phyloP scores from a whole-genome alignment of 2,888 invertebrate genomes.

The Rhagophthalmus giganteus region DNA sequence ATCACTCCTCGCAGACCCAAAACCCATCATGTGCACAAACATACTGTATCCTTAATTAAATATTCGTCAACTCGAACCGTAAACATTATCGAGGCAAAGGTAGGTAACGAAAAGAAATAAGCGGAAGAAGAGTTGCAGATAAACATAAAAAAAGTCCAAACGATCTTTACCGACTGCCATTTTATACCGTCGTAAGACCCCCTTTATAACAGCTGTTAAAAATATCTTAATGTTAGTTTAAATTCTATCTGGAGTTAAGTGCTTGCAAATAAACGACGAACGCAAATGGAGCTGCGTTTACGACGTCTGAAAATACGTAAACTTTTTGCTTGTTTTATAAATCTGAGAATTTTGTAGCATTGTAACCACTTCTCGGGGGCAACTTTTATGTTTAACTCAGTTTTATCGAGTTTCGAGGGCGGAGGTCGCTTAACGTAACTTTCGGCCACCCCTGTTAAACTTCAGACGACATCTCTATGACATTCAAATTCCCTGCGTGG shows the following conservation, averaged over 20 bases:
- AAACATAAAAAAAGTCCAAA: constrained; percentile 51
- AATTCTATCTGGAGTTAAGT: constrained; percentile 54
- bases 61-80: no score
- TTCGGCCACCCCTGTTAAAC: constrained; percentile 21
- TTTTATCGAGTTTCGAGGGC: constrained; percentile 23
- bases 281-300: constrained; percentile 40
- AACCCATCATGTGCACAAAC: constrained; percentile 9
- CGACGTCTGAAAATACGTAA: constrained; percentile 37
- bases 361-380: constrained; percentile 19
- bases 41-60: constrained; percentile 1
- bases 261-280: constrained; percentile 48
- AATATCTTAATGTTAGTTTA: constrained; percentile 54
- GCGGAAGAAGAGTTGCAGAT: constrained; percentile 41
- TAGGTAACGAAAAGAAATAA: neutral
- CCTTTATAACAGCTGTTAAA: constrained; percentile 52
- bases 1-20: constrained; percentile 18
- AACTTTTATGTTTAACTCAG: constrained; percentile 24
- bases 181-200: constrained; percentile 46
- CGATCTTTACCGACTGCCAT: constrained; percentile 47
- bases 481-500: constrained; percentile 36
- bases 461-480: constrained; percentile 27
- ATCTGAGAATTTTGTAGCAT: constrained; percentile 24
- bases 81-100: no score
- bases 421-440: constrained; percentile 23
- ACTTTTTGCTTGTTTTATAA: constrained; percentile 36